Evolutionary conservation across 2,113 vertebrate species (phyloP), one percentile per base, ranked within the genome.

Genomic region (Elephas maximus): DNA sequence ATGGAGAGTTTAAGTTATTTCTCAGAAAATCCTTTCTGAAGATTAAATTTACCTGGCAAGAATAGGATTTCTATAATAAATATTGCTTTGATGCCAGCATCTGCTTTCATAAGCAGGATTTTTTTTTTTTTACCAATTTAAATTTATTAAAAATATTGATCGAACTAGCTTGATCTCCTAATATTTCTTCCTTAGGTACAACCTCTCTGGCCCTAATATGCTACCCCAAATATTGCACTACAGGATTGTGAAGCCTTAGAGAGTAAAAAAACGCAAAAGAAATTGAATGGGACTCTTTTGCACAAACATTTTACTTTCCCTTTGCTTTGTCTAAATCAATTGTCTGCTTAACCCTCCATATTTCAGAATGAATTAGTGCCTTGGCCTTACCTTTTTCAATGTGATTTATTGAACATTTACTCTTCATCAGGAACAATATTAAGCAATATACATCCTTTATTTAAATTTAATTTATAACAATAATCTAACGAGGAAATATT

Each of bases 41-140:
- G 6, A 14, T 76, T 41, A 45, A 94, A 93, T 63, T 91, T 94
- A 93, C 71, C 88, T 94, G 67, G 65, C 53, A 85, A 89, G 96
- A 91, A 85, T 53, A 95, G 14, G 8, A 21, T 60, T 90, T 94
- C 26, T 60, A 5, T 88, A 62, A 82, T 82, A 93, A 86, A 33
- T 63, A 51, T 53, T 48, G 5, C 20, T 84, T 83, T 96, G 76
- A 84, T 84, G 23, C 12, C 14, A 77, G 7, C 14, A 44, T 94
- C 30, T 83, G 45, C 37, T 60, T 85, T 79, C 57, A 79, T 18
- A 69, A 37, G 74, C 51, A 91, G 33, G 20, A 23, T 81, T 63
- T 94, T n/a, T 3, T 71, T 18, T 48, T 57, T 57, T 57, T 15
- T 15, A 57, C 57, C 28, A 69, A 24, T 79, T 90, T 84, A 69